These are phyloP conservation scores for Malurus leucopterus DNA, from an alignment of 2,797 vertebrate species.

Conservation along the genomic window DNA sequence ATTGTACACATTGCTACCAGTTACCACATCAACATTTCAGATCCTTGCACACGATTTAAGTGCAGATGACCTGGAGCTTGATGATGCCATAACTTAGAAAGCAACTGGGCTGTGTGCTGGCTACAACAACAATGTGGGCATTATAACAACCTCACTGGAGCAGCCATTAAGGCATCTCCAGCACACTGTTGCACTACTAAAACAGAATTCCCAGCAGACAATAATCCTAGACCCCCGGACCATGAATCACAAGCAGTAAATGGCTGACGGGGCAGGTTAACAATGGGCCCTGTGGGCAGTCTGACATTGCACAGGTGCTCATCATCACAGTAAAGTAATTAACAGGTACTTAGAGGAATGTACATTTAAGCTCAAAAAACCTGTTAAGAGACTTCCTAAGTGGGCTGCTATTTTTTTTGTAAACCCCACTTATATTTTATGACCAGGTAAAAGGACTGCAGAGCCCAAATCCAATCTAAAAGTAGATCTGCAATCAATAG, in stretches of 20 bases:
- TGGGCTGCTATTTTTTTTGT: slow-evolving; percentile 44
- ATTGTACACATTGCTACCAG: slow-evolving; percentile 54
- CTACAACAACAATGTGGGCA: slow-evolving; percentile 44
- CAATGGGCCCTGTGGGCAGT: slow-evolving; percentile 49
- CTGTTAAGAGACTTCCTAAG: slow-evolving; percentile 69
- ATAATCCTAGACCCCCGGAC: slow-evolving; percentile 40
- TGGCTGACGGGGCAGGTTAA: slow-evolving; percentile 42
- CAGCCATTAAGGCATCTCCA: slow-evolving; percentile 57
- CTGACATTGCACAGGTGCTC: slow-evolving; percentile 66
- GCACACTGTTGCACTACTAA: slow-evolving; percentile 40
- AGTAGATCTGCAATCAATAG: slow-evolving; percentile 56
- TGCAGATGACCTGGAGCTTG: slow-evolving; percentile 27
- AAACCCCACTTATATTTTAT: slow-evolving; percentile 63
- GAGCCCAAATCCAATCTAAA: slow-evolving; percentile 57
- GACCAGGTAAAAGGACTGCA: slow-evolving; percentile 47
- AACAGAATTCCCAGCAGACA: slow-evolving; percentile 60
- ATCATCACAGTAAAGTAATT: slow-evolving; percentile 68
- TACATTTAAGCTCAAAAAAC: slow-evolving; percentile 65
- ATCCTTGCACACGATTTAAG: slow-evolving; percentile 49
- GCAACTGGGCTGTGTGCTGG: slow-evolving; percentile 11
- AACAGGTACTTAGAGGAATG: slow-evolving; percentile 68
- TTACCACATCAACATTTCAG: slow-evolving; percentile 50
- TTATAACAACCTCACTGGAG: slow-evolving; percentile 44
- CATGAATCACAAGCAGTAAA: slow-evolving; percentile 65
- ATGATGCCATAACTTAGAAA: slow-evolving; percentile 57